phyloP scores from a whole-genome alignment of 2,888 invertebrate genomes.

The Drosophila hamatofila region DNA sequence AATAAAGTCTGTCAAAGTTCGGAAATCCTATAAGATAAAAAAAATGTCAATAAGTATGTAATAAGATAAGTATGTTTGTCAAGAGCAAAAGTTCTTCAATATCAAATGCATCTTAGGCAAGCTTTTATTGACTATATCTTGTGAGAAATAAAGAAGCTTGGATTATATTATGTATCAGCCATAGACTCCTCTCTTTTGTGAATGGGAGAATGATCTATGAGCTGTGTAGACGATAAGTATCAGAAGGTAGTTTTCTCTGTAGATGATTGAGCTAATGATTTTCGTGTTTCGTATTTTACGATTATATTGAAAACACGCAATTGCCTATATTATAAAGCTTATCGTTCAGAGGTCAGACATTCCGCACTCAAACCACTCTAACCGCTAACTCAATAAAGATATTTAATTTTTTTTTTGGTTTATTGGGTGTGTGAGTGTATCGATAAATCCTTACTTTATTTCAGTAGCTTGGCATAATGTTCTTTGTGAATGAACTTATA shows the following conservation, averaged over 20 bases:
- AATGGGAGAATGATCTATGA: too few relatives aligned
- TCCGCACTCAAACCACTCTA: not conserved
- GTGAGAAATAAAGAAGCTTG: too few relatives aligned
- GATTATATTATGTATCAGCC: too few relatives aligned
- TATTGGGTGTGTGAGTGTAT: not conserved
- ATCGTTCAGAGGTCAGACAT: not conserved
- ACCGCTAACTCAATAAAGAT: not conserved
- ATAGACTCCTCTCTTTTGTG: too few relatives aligned
- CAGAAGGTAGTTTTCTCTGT: not conserved
- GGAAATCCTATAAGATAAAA: too few relatives aligned
- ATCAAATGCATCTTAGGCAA: too few relatives aligned
- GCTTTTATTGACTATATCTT: too few relatives aligned
- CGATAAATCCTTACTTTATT: slow-evolving; percentile 42
- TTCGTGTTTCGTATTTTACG: not conserved
- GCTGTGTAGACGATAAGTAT: not conserved
- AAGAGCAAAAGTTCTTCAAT: too few relatives aligned
- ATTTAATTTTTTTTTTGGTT: not conserved
- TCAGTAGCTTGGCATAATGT: slow-evolving; percentile 73
- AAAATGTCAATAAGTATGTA: too few relatives aligned
- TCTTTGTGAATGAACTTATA: slow-evolving; percentile 68
- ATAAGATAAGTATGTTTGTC: too few relatives aligned
- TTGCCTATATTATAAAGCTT: not conserved
- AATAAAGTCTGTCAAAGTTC: too few relatives aligned
- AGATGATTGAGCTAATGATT: too few relatives aligned
- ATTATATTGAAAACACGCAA: not conserved